Percentiles rank a stretch among this genome's conserved stretches.
Conservation (phyloP, 2,113 vertebrate genomes). For the Amphiprion ocellaris region DNA sequence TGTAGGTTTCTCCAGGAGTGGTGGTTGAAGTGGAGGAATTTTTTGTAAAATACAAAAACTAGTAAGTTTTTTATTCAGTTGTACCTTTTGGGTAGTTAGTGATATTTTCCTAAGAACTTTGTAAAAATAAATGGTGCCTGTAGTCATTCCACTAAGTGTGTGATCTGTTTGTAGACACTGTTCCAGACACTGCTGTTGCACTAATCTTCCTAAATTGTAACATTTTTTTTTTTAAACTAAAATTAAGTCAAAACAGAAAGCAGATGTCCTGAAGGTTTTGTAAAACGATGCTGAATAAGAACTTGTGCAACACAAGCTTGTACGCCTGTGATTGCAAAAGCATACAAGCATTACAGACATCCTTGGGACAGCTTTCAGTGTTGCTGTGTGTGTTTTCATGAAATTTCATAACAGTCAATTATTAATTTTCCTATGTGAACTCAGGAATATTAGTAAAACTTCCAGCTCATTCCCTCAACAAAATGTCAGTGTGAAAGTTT, state of each 20-base stretch:
- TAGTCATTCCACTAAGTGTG: neutral
- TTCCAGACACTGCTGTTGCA: neutral
- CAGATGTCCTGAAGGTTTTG: neutral
- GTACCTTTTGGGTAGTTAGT: neutral
- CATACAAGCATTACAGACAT: neutral
- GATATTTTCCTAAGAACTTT: neutral
- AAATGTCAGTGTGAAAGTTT: conserved; percentile 27
- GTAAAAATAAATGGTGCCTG: neutral
- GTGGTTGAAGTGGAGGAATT: conserved; percentile 95
- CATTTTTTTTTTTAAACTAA: neutral
- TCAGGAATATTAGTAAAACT: conserved; percentile 22
- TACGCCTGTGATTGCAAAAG: neutral
- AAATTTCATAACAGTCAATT: neutral
- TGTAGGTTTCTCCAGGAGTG: conserved; percentile 91
- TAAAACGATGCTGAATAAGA: neutral
- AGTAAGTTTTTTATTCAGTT: conserved; percentile 86
- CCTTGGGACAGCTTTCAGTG: conserved; percentile 16
- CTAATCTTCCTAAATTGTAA: neutral
- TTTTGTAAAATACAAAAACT: conserved; percentile 99
- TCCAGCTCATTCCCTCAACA: conserved; percentile 8
- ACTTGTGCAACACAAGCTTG: neutral
- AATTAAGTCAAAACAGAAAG: neutral
- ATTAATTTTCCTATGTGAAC: conserved; percentile 16
- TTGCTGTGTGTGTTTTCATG: neutral
- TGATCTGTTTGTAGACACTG: neutral